Conservation (phyloP, 2,888 invertebrate species). For the Lepidocyrtoides sp. region DNA sequence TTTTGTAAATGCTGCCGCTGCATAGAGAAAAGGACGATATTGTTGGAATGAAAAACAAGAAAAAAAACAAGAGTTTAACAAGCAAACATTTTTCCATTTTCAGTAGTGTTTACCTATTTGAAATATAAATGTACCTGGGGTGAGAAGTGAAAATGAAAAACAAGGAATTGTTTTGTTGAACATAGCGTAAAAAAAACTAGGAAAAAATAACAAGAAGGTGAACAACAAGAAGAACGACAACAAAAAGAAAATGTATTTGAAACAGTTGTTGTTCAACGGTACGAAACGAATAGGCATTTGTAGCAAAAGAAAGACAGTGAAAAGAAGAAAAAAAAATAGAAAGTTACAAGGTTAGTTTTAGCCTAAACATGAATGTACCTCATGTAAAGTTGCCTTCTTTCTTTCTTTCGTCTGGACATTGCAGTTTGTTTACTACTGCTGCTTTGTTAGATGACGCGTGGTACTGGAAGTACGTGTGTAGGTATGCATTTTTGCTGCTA, state of each 20-base stretch:
- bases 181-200: no score
- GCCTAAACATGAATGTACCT: background rate
- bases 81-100: background rate
- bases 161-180: background rate
- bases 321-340: no score
- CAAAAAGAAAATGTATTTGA: constrained; percentile 13
- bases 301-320: background rate
- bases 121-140: constrained; percentile 60
- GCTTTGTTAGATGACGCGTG: background rate
- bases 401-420: constrained; percentile 35
- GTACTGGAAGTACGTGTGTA: background rate
- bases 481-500: no score
- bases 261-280: constrained; percentile 20
- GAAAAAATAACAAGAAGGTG: background rate
- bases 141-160: constrained; percentile 54
- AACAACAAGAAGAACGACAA: background rate
- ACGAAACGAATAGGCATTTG: background rate
- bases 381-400: background rate
- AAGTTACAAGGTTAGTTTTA: background rate
- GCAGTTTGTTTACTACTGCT: constrained; percentile 11
- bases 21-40: background rate
- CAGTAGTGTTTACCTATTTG: constrained; percentile 13
- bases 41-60: no score
- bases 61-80: no score
- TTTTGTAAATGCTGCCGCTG: background rate